phyloP scores from a whole-genome alignment of 1,140 invertebrate species.

The Caenorhabditis remanei region DNA sequence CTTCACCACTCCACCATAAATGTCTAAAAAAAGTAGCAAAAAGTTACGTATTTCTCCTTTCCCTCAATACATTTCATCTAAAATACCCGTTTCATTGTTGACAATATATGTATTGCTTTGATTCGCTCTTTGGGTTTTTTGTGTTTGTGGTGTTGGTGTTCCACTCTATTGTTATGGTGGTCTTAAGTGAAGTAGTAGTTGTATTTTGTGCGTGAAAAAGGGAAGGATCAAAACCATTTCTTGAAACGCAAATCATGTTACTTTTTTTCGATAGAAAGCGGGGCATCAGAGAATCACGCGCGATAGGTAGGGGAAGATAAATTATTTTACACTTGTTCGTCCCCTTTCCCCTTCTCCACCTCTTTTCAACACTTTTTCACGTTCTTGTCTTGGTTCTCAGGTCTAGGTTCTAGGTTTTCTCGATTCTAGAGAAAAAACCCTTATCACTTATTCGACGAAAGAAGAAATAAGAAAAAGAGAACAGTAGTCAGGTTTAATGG shows the following conservation, averaged over 20 bases:
- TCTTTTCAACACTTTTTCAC: conserved; percentile 25
- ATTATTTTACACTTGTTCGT: conserved; percentile 30
- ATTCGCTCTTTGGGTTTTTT: conserved; percentile 51
- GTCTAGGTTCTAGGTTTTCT: neutral
- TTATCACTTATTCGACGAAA: neutral
- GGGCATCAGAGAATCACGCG: conserved; percentile 1
- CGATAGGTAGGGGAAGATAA: neutral
- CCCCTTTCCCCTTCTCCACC: neutral
- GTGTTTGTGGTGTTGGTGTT: conserved; percentile 22
- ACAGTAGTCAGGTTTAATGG: conserved; percentile 22
- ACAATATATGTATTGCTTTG: conserved; percentile 28
- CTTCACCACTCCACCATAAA: no score
- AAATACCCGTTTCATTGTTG: conserved; percentile 54
- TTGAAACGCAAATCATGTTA: conserved; percentile 42
- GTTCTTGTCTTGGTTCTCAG: conserved; percentile 33
- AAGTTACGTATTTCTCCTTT: conserved; percentile 1
- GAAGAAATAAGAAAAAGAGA: neutral
- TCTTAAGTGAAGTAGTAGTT: conserved; percentile 36
- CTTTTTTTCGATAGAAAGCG: neutral
- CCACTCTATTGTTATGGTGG: conserved; percentile 14
- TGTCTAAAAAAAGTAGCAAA: neutral
- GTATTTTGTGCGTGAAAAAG: neutral
- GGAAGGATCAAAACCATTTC: conserved; percentile 15
- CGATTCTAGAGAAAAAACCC: neutral
- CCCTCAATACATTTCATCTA: conserved; percentile 10